Base-by-base conservation (phyloP, 2,113 vertebrate species). In the Lathamus discolor region DNA sequence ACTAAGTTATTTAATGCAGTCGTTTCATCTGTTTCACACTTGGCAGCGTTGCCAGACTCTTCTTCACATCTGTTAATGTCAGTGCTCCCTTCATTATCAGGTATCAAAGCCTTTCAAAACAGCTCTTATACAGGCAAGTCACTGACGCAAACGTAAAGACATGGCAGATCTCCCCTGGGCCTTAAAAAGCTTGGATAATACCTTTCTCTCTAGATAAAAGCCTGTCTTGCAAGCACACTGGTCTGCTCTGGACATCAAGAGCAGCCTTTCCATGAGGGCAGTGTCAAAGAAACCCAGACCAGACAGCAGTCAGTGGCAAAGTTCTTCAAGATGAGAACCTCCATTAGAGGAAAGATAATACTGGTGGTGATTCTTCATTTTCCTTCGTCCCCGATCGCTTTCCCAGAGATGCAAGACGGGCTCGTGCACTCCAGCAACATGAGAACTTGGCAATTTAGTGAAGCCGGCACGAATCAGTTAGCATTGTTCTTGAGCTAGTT, bases 381-480 rank as follows among this genome's bases (percentile, higher is more conserved):
- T 37, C 68, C 68, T 64, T 29, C 37, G 7, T 1, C n/a, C 10
- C 63, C 0, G 1, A 23, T 6, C 1, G 0, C 35, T 35, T 31
- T 55, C 48, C 54, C 0, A 0, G 48, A 62, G 35, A 6, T 17
- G 9, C 22, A 3, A 11, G n/a, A 89, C 44, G 20, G 27, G 20
- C 48, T 49, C 4, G 1, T 11, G 59, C 13, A 2, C 39, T 27
- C 33, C 4, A 13, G 52, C 48, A 77, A 37, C 22, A 16, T 0
- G 1, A 83, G 31, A n/a, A 35, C 3, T 2, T 8, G 44, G 54
- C 1, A 10, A 25, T 29, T 39, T 9, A 28, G 66, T 25, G 49
- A 19, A 73, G 73, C 24, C 0, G 0, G 17, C 27, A 25, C 1
- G 1, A 31, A n/a, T 44, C 24, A 13, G 46, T 43, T 8, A 6